Percentiles rank a stretch among this genome's conserved stretches.
These are phyloP conservation scores for Pollimyrus isidori DNA, from an alignment of 2,113 vertebrate species.

Conservation along the genomic window DNA sequence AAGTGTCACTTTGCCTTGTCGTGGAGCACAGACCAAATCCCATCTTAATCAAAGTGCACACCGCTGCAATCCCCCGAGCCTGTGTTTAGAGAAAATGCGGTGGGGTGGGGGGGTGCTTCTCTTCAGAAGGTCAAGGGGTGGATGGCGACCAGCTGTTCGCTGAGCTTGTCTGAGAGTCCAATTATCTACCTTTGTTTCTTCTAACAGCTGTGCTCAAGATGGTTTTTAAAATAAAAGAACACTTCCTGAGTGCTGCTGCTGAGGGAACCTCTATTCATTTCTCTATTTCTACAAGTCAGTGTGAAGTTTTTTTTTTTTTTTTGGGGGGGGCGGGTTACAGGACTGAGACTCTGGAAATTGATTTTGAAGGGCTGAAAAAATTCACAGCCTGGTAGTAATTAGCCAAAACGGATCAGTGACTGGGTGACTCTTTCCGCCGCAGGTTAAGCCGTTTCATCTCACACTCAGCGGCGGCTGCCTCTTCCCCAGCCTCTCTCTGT, in stretches of 20 bases:
- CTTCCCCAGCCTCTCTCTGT: conserved; percentile 55
- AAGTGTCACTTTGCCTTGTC: neutral
- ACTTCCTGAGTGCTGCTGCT: neutral
- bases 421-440: conserved; percentile 55
- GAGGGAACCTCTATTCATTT: neutral
- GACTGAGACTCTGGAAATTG: conserved; percentile 71
- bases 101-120: conserved; percentile 27
- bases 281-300: conserved; percentile 16
- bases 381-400: conserved; percentile 77
- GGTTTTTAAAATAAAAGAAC: conserved; percentile 44
- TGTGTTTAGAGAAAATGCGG: neutral
- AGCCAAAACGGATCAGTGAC: conserved; percentile 75
- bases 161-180: conserved; percentile 29
- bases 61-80: neutral
- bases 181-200: conserved; percentile 41
- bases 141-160: conserved; percentile 27
- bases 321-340: conserved; percentile 59
- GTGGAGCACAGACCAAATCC: neutral
- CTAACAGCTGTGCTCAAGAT: conserved; percentile 51
- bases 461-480: neutral
- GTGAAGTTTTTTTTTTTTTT: conserved; percentile 43
- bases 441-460: conserved; percentile 57
- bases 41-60: neutral
- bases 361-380: conserved; percentile 72
- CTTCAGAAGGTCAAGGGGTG: conserved; percentile 42